phyloP scores from a whole-genome alignment of 2,113 vertebrate species.

The Shinisaurus crocodilurus region DNA sequence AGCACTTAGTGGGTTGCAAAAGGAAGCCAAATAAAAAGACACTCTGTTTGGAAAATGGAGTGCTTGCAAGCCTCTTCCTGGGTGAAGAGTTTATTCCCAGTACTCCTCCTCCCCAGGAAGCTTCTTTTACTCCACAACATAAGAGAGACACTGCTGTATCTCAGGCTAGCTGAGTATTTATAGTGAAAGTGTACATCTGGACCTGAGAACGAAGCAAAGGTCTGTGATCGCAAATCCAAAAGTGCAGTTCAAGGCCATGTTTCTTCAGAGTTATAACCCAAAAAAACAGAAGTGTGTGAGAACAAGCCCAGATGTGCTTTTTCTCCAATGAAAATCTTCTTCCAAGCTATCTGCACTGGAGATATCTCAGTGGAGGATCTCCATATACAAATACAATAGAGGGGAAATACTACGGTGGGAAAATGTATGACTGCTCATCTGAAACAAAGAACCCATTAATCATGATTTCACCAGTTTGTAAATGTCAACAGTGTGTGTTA shows the following conservation, averaged over 20 bases:
- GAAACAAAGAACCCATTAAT: constrained; percentile 52
- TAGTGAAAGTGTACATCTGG: neutral
- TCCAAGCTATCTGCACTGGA: constrained; percentile 3
- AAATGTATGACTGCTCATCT: constrained; percentile 21
- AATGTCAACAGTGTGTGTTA: constrained; percentile 63
- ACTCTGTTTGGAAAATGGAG: neutral
- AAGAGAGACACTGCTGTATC: neutral
- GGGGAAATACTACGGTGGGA: constrained; percentile 9
- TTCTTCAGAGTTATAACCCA: neutral
- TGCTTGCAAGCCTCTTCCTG: neutral
- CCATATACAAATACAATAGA: neutral
- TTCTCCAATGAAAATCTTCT: neutral
- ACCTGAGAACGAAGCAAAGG: neutral
- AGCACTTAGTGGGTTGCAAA: too few relatives aligned
- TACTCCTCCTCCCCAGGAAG: neutral
- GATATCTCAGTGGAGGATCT: neutral
- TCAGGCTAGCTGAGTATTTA: neutral
- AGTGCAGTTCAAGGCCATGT: neutral
- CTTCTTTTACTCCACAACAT: neutral
- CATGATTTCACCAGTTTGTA: constrained; percentile 48
- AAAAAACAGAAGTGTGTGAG: neutral
- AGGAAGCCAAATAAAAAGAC: neutral
- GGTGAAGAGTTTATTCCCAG: neutral
- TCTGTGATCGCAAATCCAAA: neutral
- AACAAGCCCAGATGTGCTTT: constrained; percentile 2